Conservation (phyloP, 2,113 vertebrate genomes). For the Saguinus midas region DNA sequence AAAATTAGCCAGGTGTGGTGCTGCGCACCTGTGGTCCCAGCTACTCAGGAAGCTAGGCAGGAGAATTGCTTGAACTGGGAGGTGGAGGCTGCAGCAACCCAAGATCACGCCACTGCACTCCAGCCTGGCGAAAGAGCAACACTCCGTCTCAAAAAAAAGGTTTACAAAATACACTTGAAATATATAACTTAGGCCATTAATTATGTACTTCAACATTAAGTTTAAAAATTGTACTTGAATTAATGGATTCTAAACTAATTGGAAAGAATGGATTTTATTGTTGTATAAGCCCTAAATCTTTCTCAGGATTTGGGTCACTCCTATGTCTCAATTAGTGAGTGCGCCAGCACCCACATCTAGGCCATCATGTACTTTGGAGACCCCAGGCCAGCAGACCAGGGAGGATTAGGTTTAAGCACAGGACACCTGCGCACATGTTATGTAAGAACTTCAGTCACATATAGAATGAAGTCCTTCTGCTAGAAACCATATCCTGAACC, state of each 20-base stretch:
- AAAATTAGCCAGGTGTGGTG: too few relatives aligned
- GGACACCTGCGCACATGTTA: background rate
- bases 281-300: background rate
- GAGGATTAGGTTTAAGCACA: background rate
- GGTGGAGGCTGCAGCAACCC: too few relatives aligned
- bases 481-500: background rate
- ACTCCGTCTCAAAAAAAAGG: too few relatives aligned
- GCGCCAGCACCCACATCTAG: background rate
- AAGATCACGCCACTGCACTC: too few relatives aligned
- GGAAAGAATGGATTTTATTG: background rate
- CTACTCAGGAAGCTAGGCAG: too few relatives aligned
- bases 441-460: background rate
- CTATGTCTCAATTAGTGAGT: background rate
- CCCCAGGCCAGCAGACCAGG: background rate
- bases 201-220: conserved; percentile 15
- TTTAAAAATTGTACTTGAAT: background rate
- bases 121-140: too few relatives aligned
- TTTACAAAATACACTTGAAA: background rate
- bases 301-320: background rate
- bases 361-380: background rate
- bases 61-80: too few relatives aligned
- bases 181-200: background rate
- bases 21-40: too few relatives aligned
- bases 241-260: background rate
- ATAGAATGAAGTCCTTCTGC: background rate